Conservation (phyloP, 2,113 vertebrate species). For the Acanthisitta chloris region DNA sequence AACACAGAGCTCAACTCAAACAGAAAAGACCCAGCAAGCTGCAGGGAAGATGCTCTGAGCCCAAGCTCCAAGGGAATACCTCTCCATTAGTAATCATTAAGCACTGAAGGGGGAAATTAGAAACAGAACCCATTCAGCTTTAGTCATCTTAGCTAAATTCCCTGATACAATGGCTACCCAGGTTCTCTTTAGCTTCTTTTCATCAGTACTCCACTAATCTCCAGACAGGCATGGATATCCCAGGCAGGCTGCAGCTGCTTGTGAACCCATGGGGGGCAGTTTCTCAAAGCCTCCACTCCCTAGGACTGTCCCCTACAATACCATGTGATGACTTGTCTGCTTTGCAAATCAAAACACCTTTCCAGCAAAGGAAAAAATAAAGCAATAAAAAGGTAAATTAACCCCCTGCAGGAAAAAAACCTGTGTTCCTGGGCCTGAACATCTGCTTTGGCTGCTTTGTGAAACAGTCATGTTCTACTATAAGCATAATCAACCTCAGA, state of each 20-base stretch:
- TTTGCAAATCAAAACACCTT: background rate
- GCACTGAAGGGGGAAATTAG: constrained; percentile 5
- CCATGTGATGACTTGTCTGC: background rate
- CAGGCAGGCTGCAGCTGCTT: background rate
- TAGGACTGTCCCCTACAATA: background rate
- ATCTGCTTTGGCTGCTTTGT: background rate
- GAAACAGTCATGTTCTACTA: background rate
- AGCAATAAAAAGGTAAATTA: background rate
- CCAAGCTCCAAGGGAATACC: background rate
- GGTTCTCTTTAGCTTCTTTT: background rate
- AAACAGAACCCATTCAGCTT: background rate
- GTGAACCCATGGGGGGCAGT: background rate
- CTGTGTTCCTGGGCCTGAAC: background rate
- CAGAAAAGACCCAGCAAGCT: background rate
- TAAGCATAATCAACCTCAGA: background rate
- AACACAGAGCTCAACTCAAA: background rate
- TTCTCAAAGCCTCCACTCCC: background rate
- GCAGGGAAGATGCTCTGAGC: background rate
- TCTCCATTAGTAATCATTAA: constrained; percentile 18
- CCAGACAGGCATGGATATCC: background rate
- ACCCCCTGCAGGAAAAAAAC: background rate
- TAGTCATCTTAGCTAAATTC: background rate
- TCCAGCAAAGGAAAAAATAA: background rate
- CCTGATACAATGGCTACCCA: background rate
- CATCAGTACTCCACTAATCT: background rate